A percentile compares a stretch with the other conserved stretches of the same genome.
Conservation (phyloP, 2,797 vertebrate species). For the Semotilus atromaculatus region DNA sequence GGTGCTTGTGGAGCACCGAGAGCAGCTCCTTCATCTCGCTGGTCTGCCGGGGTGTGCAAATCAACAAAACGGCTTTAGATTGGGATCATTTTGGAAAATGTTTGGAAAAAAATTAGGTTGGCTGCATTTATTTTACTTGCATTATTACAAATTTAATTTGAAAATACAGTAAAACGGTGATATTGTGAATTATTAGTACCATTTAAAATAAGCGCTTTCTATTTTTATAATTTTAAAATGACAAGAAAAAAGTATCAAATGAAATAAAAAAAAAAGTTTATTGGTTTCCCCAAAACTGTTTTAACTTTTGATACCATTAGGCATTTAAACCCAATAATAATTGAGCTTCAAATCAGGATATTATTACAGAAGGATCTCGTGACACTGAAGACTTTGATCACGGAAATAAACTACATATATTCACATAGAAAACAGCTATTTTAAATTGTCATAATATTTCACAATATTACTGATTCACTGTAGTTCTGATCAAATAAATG, state of each 20-base stretch:
- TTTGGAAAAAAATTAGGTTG: background rate
- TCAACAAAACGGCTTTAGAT: background rate
- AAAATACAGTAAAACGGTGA: background rate
- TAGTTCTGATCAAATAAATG: background rate
- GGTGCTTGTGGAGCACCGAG: conserved; percentile 75
- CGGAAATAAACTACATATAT: background rate
- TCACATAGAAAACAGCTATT: background rate
- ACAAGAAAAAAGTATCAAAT: too few relatives aligned
- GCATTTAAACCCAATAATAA: background rate
- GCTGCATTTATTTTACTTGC: background rate
- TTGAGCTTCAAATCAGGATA: background rate
- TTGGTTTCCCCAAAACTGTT: too few relatives aligned
- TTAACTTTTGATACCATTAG: background rate
- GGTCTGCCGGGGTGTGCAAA: conserved; percentile 70
- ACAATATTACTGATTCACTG: background rate
- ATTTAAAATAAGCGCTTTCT: background rate
- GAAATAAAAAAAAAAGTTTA: too few relatives aligned
- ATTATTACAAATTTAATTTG: too few relatives aligned
- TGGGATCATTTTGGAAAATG: background rate
- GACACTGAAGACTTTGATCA: background rate
- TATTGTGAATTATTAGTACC: too few relatives aligned
- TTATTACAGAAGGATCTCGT: background rate
- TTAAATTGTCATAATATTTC: background rate
- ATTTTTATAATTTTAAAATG: too few relatives aligned
- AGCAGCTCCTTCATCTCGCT: conserved; percentile 80